Conservation (phyloP, 2,113 vertebrate genomes). For the Melanocharis versteri region DNA sequence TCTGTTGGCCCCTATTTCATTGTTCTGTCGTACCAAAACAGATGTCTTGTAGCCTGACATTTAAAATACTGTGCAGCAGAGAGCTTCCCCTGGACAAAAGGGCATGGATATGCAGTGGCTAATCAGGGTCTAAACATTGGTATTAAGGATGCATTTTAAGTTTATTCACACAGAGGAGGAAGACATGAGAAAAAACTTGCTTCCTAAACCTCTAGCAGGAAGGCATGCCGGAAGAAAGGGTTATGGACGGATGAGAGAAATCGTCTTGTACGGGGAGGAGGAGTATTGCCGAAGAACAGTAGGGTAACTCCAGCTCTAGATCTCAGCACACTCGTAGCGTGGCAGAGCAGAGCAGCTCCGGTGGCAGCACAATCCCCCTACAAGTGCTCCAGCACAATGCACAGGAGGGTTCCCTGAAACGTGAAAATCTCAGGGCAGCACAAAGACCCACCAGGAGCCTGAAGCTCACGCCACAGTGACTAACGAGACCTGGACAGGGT, state of each 20-base stretch:
- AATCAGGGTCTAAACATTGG: not conserved
- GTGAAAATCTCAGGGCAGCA: not conserved
- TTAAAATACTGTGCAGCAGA: not conserved
- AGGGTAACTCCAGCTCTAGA: not conserved
- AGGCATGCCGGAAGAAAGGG: not conserved
- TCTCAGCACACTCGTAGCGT: fast-evolving
- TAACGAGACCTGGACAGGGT: no score
- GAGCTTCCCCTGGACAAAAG: not conserved
- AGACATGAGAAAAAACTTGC: not conserved
- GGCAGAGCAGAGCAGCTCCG: fast-evolving
- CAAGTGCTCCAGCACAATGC: fast-evolving
- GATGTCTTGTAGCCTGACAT: not conserved
- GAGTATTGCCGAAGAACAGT: not conserved
- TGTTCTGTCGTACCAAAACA: not conserved
- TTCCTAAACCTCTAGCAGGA: not conserved
- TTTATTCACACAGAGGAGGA: not conserved
- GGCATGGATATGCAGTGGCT: not conserved
- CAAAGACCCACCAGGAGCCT: not conserved
- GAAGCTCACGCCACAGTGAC: not conserved
- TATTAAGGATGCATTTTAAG: not conserved
- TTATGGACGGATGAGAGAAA: not conserved
- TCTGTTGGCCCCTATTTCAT: not conserved
- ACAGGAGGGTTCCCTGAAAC: not conserved
- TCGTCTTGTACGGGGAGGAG: not conserved
- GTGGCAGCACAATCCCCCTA: no score